Base-by-base conservation (phyloP, 37 sponge, comb jelly and placozoan species). In the Spongia lamella region DNA sequence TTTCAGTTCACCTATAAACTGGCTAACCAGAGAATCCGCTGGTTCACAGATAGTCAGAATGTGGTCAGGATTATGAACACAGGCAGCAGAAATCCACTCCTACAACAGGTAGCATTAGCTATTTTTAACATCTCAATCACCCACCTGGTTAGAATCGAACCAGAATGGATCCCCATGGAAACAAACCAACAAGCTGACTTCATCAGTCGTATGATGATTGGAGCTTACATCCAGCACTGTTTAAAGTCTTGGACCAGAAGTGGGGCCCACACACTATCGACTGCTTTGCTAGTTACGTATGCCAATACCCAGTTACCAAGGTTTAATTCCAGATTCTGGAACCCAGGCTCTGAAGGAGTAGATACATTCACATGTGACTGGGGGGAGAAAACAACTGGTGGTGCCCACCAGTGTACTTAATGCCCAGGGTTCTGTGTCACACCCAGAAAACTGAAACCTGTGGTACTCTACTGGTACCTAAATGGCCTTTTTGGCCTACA, bases 211-310 rank as follows among this genome's bases (percentile, higher is more conserved):
- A 29, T 59, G 72, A 80, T 59, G 72, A 80, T 38, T 80, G 80
- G 80, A 31, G 35, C 60, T 22, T 80, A 33, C 35, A 67, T 34
- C 79, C 66, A 22, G n/a, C 4, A 7, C 6, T 68, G 21, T 79
- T 68, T 29, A 20, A 19, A 6, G 21, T 34, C 26, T 21, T 79
- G 26, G 70, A 68, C 55, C 17, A 25, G 16, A 5, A 36, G 11
- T 79, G 69, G 70, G 79, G 79, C 30, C 79, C 79, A 24, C 79
- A 68, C 59, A 79, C 70, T 25, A 22, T 65, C 16, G 67, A 65
- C 27, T 27, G 67, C 29, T 64, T 77, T 65, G 78, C 65, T 16
- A 66, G 32, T 24, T 40, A 39, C 4, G 22, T n/a, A n/a, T n/a
- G n/a, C 63, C 51, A 65, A 65, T 30, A 27, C 36, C 27, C 79